Percentiles rank a stretch among this genome's conserved stretches.
phyloP scores from a whole-genome alignment of 2,797 vertebrate species.

The Sebastes flavidus region DNA sequence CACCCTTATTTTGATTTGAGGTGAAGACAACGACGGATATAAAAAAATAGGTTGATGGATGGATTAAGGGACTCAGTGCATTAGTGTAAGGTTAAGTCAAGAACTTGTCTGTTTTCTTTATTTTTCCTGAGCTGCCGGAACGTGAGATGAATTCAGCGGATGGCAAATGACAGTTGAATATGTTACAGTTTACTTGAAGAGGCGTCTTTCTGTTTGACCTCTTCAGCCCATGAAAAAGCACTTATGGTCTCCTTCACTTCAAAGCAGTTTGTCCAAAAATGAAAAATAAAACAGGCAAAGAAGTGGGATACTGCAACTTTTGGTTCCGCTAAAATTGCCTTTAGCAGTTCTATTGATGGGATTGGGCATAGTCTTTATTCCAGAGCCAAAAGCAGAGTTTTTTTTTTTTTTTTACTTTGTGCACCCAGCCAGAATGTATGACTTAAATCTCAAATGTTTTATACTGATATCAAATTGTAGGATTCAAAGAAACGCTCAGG shows the following conservation, averaged over 20 bases:
- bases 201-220: conserved; percentile 29
- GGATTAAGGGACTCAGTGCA: conserved; percentile 36
- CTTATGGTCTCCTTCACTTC: conserved; percentile 7
- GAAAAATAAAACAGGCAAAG: conserved; percentile 18
- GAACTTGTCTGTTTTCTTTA: conserved; percentile 49
- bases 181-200: background rate
- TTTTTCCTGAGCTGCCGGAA: conserved; percentile 29
- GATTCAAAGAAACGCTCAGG: conserved; percentile 39
- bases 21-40: conserved; percentile 5
- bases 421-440: conserved; percentile 30
- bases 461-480: conserved; percentile 20
- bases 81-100: conserved; percentile 50
- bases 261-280: conserved; percentile 34
- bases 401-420: background rate
- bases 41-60: conserved; percentile 35
- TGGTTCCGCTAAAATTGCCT: conserved; percentile 32
- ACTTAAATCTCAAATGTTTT: conserved; percentile 40
- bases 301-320: conserved; percentile 25
- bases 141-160: conserved; percentile 31
- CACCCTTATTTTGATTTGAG: conserved; percentile 22
- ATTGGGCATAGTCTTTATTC: conserved; percentile 48
- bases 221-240: conserved; percentile 1
- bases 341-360: conserved; percentile 40
- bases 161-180: conserved; percentile 18
- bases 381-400: conserved; percentile 32